Evolutionary conservation across 2,797 vertebrate species (phyloP).

Genomic region (Rhinella marina): DNA sequence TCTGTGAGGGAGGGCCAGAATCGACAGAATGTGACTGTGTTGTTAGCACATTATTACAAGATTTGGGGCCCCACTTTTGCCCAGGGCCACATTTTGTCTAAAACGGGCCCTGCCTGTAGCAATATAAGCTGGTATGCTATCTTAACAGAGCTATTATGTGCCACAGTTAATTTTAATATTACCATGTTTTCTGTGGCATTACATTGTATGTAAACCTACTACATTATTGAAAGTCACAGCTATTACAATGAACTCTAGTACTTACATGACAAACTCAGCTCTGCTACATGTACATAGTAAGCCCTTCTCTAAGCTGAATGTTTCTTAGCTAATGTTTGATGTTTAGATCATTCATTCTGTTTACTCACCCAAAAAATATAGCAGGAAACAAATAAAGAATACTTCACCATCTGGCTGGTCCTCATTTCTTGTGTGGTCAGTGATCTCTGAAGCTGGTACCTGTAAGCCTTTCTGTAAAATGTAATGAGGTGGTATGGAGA

Average conservation of each 20-base stretch:
- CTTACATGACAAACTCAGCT: neutral
- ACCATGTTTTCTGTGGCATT: neutral
- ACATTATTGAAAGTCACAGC: neutral
- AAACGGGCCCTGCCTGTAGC: too few species aligned
- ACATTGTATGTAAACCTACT: neutral
- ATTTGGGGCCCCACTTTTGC: too few species aligned
- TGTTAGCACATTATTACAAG: too few species aligned
- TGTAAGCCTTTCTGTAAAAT: neutral
- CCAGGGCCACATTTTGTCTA: too few species aligned
- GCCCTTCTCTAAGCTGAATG: neutral
- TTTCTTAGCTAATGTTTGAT: neutral
- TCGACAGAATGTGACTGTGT: too few species aligned
- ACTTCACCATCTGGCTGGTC: slow-evolving; percentile 63
- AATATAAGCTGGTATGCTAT: too few species aligned
- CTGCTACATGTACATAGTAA: neutral
- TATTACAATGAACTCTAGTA: neutral
- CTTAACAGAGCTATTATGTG: too few species aligned
- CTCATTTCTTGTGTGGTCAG: slow-evolving; percentile 51
- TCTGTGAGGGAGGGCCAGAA: too few species aligned
- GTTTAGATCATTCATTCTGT: neutral
- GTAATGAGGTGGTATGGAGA: slow-evolving; percentile 10
- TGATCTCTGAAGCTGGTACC: neutral
- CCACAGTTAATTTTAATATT: too few species aligned
- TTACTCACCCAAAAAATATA: slow-evolving; percentile 68
- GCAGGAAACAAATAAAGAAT: slow-evolving; percentile 64